Conservation (phyloP, 2,797 vertebrate genomes). For the Coranthus polyacanthus region DNA sequence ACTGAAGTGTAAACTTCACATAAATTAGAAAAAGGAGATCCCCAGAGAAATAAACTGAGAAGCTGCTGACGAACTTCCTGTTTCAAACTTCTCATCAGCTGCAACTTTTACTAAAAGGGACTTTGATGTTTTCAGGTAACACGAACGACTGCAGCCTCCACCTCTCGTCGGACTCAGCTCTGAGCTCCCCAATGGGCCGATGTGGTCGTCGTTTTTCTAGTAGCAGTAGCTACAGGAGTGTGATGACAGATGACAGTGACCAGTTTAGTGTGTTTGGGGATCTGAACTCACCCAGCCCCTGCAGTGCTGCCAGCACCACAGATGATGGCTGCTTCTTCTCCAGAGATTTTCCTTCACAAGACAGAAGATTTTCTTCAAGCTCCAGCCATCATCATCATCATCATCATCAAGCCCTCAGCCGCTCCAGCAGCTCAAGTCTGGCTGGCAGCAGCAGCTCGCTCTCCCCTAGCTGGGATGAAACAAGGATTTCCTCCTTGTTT, state of each 20-base stretch:
- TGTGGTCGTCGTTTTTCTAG: constrained; percentile 87
- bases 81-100: constrained; percentile 24
- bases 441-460: constrained; percentile 85
- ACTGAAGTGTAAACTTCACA: constrained; percentile 18
- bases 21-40: constrained; percentile 49
- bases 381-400: constrained; percentile 66
- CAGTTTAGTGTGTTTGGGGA: constrained; percentile 86
- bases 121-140: constrained; percentile 81
- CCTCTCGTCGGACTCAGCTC: constrained; percentile 69
- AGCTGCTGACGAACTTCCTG: constrained; percentile 48
- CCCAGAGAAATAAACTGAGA: constrained; percentile 37
- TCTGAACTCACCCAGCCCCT: constrained; percentile 76
- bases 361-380: constrained; percentile 44
- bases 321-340: constrained; percentile 87
- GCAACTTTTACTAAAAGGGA: constrained; percentile 3
- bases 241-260: constrained; percentile 89
- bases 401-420: constrained; percentile 80
- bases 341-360: constrained; percentile 47
- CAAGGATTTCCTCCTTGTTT: constrained; percentile 81
- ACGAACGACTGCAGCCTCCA: constrained; percentile 64
- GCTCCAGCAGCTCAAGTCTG: constrained; percentile 86
- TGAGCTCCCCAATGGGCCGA: constrained; percentile 34
- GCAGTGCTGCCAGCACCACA: constrained; percentile 83
- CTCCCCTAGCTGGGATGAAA: constrained; percentile 88
- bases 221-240: constrained; percentile 91